These are phyloP conservation scores for Caenorhabditis sp. DNA, from an alignment of 2,888 invertebrate species.

Conservation along the genomic window DNA sequence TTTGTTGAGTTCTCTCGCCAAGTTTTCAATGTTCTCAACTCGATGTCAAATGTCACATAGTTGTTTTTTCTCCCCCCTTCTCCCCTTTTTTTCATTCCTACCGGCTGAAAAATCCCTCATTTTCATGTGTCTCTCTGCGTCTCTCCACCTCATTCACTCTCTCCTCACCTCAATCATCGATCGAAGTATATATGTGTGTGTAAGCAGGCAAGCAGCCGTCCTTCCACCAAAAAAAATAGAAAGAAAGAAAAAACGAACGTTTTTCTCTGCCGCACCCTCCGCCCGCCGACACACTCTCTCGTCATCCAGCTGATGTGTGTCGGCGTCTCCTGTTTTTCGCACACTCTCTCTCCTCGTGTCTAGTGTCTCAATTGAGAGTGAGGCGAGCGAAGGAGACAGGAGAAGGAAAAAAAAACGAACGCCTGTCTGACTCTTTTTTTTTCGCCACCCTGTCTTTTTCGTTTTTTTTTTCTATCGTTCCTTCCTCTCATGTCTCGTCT, in stretches of 20 bases:
- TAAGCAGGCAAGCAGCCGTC: neutral
- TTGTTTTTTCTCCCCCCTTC: too few relatives aligned
- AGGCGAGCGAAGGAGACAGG: neutral
- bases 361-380: neutral
- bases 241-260: neutral
- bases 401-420: neutral
- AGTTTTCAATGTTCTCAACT: too few relatives aligned
- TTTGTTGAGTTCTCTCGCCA: too few relatives aligned
- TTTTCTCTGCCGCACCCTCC: slow-evolving; percentile 1
- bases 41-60: too few relatives aligned
- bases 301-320: slow-evolving; percentile 1
- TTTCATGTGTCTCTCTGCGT: slow-evolving; percentile 5
- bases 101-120: neutral
- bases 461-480: slow-evolving; percentile 5
- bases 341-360: neutral
- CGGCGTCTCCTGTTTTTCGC: slow-evolving; percentile 3
- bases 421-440: slow-evolving; percentile 2
- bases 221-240: neutral
- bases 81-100: neutral
- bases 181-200: neutral
- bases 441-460: slow-evolving; percentile 2
- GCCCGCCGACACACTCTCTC: slow-evolving; percentile 14
- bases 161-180: slow-evolving; percentile 1
- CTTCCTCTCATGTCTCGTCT: neutral
- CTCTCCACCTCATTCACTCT: slow-evolving; percentile 3